Evolutionary conservation across 2,113 vertebrate genomes (phyloP), one percentile per base, ranked within the genome.

Genomic region (Spermophilus dauricus): DNA sequence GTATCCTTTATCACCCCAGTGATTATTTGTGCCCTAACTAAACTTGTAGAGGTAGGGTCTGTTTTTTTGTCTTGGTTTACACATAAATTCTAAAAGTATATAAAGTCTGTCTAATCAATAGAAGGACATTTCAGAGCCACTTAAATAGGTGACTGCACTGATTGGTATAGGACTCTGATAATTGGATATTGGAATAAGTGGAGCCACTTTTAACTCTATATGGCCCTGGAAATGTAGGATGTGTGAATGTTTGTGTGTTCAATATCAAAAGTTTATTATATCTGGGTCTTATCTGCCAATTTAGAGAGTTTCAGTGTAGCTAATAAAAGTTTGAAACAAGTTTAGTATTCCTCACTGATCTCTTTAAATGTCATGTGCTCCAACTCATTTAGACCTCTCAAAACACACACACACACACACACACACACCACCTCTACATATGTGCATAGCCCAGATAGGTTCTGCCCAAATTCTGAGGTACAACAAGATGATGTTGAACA

Each of bases 51-150:
- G 16, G 16, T 89, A 20, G 22, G 37, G 63, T 75, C 22, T 83
- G n/a, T 86, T 28, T 53, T 53, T 84, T 14, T 69, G 67, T n/a
- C 24, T 37, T 70, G 3, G 10, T 53, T n/a, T 26, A 32, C 7
- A 34, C 37, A 81, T 80, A 90, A 84, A 69, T 77, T 37, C 42
- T 91, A 72, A 30, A 87, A 42, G 28, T 84, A 4, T 76, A 67
- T 73, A 28, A 82, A 94, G 14, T 92, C 8, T 95, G 86, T 91
- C 5, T 72, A 56, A 45, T 75, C 20, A n/a, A 20, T 72, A 34
- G 42, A 75, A 67, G 63, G 30, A 94, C n/a, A 78, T 85, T 95
- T 93, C 88, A 94, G 70, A 96, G 13, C 17, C 17, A 53, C 48
- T 84, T 73, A 76, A 80, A 72, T 63, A 84, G 65, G 34, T 69